Evolutionary conservation across 2,797 vertebrate genomes (phyloP).

Genomic region (Smutsia temminckii): DNA sequence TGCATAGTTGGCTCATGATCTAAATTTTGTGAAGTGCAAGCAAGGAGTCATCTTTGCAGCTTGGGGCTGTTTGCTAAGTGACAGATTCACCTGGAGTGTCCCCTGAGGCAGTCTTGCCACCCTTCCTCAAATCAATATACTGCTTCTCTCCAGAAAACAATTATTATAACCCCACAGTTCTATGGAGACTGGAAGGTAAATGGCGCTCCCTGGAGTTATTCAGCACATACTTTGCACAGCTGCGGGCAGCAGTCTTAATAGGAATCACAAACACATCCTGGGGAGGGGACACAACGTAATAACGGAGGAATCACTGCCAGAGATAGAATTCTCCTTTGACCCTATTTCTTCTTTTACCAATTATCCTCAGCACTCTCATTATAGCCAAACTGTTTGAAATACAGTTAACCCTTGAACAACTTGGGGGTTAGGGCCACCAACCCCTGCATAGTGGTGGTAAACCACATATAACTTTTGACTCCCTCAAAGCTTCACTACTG

Average conservation of each 20-base stretch:
- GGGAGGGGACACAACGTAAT: neutral
- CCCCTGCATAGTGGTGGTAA: too few relatives aligned
- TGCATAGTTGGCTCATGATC: neutral
- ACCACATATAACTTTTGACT: too few relatives aligned
- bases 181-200: neutral
- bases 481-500: too few relatives aligned
- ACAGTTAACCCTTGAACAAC: too few relatives aligned
- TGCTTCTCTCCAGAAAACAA: neutral
- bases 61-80: neutral
- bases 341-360: neutral
- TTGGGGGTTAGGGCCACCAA: too few relatives aligned
- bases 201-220: neutral
- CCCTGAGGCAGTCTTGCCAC: neutral
- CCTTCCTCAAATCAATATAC: neutral
- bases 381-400: neutral
- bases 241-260: neutral
- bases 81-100: neutral
- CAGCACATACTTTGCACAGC: too few relatives aligned
- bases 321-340: neutral
- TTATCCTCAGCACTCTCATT: neutral
- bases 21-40: neutral
- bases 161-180: too few relatives aligned
- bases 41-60: neutral
- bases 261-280: neutral
- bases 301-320: neutral